Evolutionary conservation across 2,113 vertebrate genomes (phyloP), one percentile per base, ranked within the genome.

Genomic region (Dendrocopos noguchii): DNA sequence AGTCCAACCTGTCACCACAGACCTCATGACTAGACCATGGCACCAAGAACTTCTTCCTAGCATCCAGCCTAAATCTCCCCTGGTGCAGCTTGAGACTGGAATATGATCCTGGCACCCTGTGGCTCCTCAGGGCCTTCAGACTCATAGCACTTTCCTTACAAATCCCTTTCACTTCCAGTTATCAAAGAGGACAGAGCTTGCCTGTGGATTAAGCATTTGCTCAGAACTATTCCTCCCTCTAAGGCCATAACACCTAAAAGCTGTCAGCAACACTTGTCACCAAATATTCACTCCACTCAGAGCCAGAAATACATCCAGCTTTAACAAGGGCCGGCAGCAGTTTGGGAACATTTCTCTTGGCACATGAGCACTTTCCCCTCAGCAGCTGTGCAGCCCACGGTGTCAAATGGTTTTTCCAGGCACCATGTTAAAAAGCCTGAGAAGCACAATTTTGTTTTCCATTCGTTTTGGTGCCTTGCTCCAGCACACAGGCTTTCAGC

Each of bases 221-320:
- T 82, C 36, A 71, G 67, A 76, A 56, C 86, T 59, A 29, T 5
- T 88, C 76, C 59, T 66, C 76, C 56, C 60, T 93, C 64, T 84
- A 84, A 93, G 73, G 55, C 63, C 34, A 1, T 81, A 95, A 91
- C 93, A 94, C 83, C 80, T 95, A 73, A 94, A 84, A 94, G 42
- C 83, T 93, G 83, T 95, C 90, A 90, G 82, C 93, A 84, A 76
- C 70, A 52, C 84, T 92, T 95, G 88, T 90, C 93, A 92, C 80
- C 90, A 95, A 94, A 88, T 88, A 95, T 84, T 94, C 91, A 61
- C 59, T 75, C 52, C 22, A 36, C 57, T 93, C 65, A 65, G 65
- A 93, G 66, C 65, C 56, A 91, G 75, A 94, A 88, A 91, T n/a
- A 82, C 55, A 56, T 72, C 85, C 80, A 27, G 34, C 50, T 94